Base-by-base conservation (phyloP, 1,140 invertebrate species). In the Drosophila nigrodunni region DNA sequence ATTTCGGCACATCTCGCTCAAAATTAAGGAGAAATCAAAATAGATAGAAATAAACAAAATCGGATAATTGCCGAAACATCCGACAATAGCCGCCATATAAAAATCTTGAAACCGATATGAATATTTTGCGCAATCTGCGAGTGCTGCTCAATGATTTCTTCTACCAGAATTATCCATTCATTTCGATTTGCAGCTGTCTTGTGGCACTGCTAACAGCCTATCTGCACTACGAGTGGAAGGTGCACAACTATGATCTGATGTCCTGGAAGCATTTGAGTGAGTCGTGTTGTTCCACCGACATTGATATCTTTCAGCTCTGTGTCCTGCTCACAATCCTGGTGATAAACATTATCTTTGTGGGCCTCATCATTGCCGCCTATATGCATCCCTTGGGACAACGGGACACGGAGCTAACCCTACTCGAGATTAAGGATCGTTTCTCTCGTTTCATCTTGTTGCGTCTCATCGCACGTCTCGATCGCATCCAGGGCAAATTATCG, bases 361-460 rank as follows among this genome's bases (percentile, higher is more conserved):
- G 68, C 5, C 47, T 89, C 6, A 83, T 87, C 9, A 43, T 89
- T 8, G 69, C 62, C 18, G 74, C 78, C 2, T 92, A 88, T 39
- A 39, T 75, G 52, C 67, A 71, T 10, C 75, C 91, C 3, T 7
- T 80, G 7, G 81, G 78, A 0, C 67, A 60, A 1, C 70, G 66
- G 11, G 74, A 82, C 15, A 47, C 75, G 2, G 78, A 87, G 2
- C 35, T 91, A 49, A 73, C 91, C 0, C 54, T 91, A 59, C 43
- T 92, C 47, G 86, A 92, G 55, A 91, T 92, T n/a, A 92, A 92
- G 75, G 90, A 92, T 60, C 91, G 91, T 11, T 92, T 90, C 59
- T 77, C 85, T 0, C 82, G 89, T 2, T 92, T 80, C 41, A 79
- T 92, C 1, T 60, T 92, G 25, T 46, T 92, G n/a, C 86, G 91